phyloP scores from a whole-genome alignment of 2,113 vertebrate genomes.

The Etheostoma cragini region DNA sequence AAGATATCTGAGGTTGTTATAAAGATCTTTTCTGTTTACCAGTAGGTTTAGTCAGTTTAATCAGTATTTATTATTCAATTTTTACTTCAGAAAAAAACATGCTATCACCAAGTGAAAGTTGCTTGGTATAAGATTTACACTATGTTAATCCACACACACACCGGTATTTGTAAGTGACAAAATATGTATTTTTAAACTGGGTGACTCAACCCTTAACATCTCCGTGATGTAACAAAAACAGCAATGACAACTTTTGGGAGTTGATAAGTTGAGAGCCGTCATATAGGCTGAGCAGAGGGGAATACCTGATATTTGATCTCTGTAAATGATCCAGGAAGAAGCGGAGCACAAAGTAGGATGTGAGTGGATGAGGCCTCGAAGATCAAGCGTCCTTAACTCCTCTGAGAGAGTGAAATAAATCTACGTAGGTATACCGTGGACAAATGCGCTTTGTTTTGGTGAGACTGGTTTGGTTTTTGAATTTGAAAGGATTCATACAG shows the following conservation, averaged over 20 bases:
- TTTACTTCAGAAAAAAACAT: too few species aligned
- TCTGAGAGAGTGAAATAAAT: not conserved
- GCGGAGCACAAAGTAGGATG: not conserved
- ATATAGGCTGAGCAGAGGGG: slow-evolving; percentile 12
- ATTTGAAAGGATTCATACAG: not conserved
- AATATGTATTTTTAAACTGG: not conserved
- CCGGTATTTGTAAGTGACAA: not conserved
- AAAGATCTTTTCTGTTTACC: not conserved
- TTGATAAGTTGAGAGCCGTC: not conserved
- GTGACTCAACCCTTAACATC: not conserved
- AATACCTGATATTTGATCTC: slow-evolving; percentile 20
- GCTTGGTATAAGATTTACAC: too few species aligned
- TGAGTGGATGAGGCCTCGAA: not conserved
- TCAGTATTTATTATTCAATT: not conserved
- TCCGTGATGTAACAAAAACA: not conserved
- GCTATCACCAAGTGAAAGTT: too few species aligned
- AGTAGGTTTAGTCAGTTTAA: not conserved
- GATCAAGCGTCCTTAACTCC: slow-evolving; percentile 7
- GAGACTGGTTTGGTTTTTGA: not conserved
- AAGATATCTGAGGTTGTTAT: not conserved
- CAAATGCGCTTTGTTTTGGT: not conserved
- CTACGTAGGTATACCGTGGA: not conserved
- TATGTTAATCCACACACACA: too few species aligned
- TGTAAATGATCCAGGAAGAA: not conserved
- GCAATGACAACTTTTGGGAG: not conserved